phyloP scores from a whole-genome alignment of 2,113 vertebrate genomes.

The Motacilla alba region DNA sequence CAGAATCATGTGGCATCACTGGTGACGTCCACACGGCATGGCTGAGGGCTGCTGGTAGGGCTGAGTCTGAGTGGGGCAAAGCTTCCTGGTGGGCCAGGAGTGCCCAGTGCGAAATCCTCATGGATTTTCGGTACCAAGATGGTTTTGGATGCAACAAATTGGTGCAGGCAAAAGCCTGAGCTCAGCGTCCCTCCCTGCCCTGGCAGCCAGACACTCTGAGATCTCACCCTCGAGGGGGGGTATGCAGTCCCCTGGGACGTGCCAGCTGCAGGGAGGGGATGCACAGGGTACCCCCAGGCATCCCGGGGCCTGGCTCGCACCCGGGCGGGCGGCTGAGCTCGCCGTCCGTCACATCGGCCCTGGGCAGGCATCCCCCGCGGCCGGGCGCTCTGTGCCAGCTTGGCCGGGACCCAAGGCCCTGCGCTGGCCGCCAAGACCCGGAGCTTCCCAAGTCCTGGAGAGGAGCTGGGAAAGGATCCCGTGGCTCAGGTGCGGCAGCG shows the following conservation, averaged over 20 bases:
- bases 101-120: not conserved
- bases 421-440: not conserved
- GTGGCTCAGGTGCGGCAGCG: not conserved
- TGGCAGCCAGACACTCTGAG: not conserved
- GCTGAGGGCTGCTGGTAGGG: not conserved
- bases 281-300: not conserved
- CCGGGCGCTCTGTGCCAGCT: slow-evolving; percentile 20
- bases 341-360: slow-evolving; percentile 1
- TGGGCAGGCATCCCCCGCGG: slow-evolving; percentile 12
- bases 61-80: not conserved
- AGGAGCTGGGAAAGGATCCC: slow-evolving; percentile 55
- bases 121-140: not conserved
- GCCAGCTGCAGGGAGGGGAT: not conserved
- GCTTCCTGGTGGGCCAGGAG: fast-evolving
- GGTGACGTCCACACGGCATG: fast-evolving
- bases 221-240: not conserved
- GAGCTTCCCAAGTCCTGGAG: slow-evolving; percentile 51
- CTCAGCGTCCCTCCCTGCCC: not conserved
- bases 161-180: not conserved
- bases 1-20: not conserved
- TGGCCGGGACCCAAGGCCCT: not conserved
- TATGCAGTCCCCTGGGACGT: not conserved
- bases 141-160: not conserved
- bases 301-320: not conserved
- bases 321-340: not conserved